Conservation (phyloP, 2,113 vertebrate genomes). For the Leucosticte australis region DNA sequence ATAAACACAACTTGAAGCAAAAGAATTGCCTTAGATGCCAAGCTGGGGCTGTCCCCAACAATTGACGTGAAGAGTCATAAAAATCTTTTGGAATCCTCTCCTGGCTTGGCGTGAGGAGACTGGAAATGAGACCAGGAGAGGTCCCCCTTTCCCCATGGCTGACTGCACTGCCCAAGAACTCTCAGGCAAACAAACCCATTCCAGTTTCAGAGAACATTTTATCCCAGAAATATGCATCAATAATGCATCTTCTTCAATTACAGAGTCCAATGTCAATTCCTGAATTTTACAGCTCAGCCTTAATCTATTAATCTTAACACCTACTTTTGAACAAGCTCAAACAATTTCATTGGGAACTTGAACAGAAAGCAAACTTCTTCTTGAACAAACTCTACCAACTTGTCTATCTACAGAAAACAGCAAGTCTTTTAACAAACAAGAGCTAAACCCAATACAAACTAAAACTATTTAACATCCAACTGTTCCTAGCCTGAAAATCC, state of each 20-base stretch:
- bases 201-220: constrained; percentile 32
- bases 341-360: background rate
- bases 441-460: background rate
- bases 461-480: too few species aligned
- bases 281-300: background rate
- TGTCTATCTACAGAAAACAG: background rate
- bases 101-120: background rate
- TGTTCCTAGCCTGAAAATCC: background rate
- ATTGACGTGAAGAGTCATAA: background rate
- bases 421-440: background rate
- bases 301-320: background rate
- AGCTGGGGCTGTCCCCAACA: rapidly evolving
- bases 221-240: background rate
- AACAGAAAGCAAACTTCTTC: background rate
- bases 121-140: background rate
- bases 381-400: background rate
- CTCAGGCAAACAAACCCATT: background rate
- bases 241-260: background rate
- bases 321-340: background rate
- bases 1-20: background rate
- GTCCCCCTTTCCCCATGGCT: background rate
- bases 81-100: background rate
- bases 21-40: background rate
- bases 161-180: background rate
- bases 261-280: background rate